Evolutionary conservation across 2,888 invertebrate genomes (phyloP).

Genomic region (Ormyrus pomaceus): DNA sequence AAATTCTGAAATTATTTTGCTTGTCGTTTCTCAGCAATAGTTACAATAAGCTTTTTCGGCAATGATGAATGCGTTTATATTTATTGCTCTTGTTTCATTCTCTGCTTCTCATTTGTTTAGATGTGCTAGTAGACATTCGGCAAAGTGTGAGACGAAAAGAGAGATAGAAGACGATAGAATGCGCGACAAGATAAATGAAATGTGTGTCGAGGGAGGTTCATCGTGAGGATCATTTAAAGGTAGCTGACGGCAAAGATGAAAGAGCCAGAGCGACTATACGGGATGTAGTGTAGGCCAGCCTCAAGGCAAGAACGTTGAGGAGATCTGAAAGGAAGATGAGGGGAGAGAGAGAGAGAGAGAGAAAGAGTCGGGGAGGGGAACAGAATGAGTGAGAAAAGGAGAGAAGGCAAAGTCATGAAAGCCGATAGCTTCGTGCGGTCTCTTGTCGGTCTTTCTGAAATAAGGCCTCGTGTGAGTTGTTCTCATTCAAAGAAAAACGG

Average conservation of each 20-base stretch:
- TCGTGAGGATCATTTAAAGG: constrained; percentile 64
- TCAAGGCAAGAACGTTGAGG: constrained; percentile 36
- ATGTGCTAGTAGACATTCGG: background rate
- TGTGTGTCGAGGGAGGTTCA: constrained; percentile 63
- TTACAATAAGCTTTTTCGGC: background rate
- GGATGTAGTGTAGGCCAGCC: constrained; percentile 22
- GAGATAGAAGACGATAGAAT: background rate
- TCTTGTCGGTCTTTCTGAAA: constrained; percentile 41
- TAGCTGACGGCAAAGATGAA: constrained; percentile 68
- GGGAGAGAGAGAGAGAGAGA: constrained; percentile 32
- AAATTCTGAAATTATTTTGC: background rate
- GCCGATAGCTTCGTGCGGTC: constrained; percentile 60
- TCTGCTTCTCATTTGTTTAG: constrained; percentile 11
- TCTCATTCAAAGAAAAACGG: constrained; percentile 37
- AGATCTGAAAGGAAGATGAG: constrained; percentile 7
- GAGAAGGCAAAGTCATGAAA: constrained; percentile 57
- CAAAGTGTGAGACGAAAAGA: constrained; percentile 6
- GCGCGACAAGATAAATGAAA: constrained; percentile 68
- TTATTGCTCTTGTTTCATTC: background rate
- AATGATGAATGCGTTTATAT: constrained; percentile 15
- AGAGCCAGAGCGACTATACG: constrained; percentile 52
- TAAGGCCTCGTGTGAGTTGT: constrained; percentile 11
- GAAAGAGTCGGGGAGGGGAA: constrained; percentile 34
- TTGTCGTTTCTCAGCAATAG: background rate
- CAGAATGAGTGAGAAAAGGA: constrained; percentile 15